Base-by-base conservation (phyloP, 2,113 vertebrate species). In the Castor canadensis region DNA sequence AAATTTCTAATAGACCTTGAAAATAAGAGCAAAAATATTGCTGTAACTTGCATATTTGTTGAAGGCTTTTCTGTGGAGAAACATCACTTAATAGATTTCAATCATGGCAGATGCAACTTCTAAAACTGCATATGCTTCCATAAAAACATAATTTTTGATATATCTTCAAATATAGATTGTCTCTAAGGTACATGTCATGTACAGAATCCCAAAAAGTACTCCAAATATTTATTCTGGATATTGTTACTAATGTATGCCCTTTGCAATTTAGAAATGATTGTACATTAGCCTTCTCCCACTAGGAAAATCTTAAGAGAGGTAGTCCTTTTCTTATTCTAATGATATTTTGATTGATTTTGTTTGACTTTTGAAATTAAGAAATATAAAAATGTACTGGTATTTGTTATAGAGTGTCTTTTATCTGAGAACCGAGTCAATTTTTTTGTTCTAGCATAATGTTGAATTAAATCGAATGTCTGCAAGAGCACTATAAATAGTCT, bases 281-380 rank as follows among this genome's bases (percentile, higher is more conserved):
- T 32, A 47, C 16, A 9, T 56, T 60, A 62, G 4, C 69, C 82
- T 60, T 79, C 40, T 86, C 2, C 26, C 38, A 76, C 71, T 94
- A 88, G 56, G 28, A 80, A 73, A 76, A 13, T 93, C 62, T 77
- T 76, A 43, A 81, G 76, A 93, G 56, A 71, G 67, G 88, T 91
- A 20, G 7, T 35, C 9, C 22, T 69, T 94, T 91, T 71, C 56
- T 86, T 89, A 54, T 45, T 79, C 9, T 35, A 93, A 80, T 35
- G 15, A 2, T 30, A 85, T 95, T 95, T 91, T 91, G 75, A 94
- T 56, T 75, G 52, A 86, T 83, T 88, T 81, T 87, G 10, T 35
- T 91, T 96, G 79, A 28, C 38, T 83, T 19, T 20, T 52, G 15
- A 75, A 95, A 97, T 69, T 82, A 45, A 52, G 54, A 82, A 92